These are phyloP conservation scores for Piliocolobus tephrosceles DNA, from an alignment of 2,113 vertebrate genomes.

Conservation along the genomic window DNA sequence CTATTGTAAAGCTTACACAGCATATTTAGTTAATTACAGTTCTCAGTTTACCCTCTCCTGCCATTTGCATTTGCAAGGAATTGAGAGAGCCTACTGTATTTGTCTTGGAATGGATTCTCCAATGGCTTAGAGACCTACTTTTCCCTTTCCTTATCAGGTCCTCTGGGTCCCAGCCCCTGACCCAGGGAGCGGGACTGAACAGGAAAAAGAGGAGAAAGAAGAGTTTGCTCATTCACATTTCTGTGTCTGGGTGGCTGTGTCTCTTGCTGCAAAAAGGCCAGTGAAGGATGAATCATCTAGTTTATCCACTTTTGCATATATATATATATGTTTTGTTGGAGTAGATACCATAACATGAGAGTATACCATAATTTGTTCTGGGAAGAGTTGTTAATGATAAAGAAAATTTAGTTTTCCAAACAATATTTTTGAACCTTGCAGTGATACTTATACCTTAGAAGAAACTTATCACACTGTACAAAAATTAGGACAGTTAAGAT, in stretches of 20 bases:
- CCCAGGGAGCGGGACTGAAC: background rate
- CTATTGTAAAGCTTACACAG: background rate
- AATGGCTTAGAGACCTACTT: background rate
- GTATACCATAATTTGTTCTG: background rate
- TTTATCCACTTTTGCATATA: background rate
- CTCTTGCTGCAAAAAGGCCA: background rate
- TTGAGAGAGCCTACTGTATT: background rate
- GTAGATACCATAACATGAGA: background rate
- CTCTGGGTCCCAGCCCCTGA: background rate
- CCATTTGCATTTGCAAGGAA: background rate
- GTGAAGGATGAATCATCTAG: background rate
- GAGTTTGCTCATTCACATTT: background rate
- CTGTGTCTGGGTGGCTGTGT: background rate
- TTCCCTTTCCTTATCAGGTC: background rate
- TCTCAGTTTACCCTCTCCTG: background rate
- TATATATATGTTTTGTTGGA: background rate
- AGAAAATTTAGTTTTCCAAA: conserved; percentile 3
- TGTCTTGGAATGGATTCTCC: background rate
- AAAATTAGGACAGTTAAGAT: background rate
- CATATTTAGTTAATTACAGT: background rate
- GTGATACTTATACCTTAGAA: background rate
- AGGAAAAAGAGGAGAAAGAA: too few relatives aligned
- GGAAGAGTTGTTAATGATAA: background rate
- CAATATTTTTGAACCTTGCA: background rate
- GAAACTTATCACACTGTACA: background rate